phyloP scores from a whole-genome alignment of 37 sponge, comb jelly and placozoan species.

The Chondrosia reniformis region DNA sequence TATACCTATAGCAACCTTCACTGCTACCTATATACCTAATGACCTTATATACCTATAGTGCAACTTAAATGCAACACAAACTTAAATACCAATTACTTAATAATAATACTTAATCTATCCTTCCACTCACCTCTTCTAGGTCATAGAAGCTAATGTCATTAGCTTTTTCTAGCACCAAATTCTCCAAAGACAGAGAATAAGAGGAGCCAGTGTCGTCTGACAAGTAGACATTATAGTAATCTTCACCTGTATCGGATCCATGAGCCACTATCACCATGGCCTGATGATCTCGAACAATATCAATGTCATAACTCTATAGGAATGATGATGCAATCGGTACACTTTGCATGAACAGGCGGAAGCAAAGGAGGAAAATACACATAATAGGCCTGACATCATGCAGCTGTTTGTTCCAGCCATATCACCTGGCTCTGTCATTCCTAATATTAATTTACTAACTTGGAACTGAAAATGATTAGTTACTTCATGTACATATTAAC shows the following conservation, averaged over 20 bases:
- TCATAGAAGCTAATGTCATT: neutral
- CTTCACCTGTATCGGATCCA: neutral
- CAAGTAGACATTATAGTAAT: constrained; percentile 62
- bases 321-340: neutral
- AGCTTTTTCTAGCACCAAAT: neutral
- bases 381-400: too few species aligned
- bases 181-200: constrained; percentile 58
- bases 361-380: neutral
- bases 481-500: too few species aligned
- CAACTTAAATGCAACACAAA: neutral
- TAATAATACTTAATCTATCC: neutral
- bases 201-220: constrained; percentile 61
- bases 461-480: too few species aligned
- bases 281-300: constrained; percentile 33
- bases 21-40: neutral
- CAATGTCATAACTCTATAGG: constrained; percentile 43
- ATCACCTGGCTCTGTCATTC: too few species aligned
- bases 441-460: too few species aligned
- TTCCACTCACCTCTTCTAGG: constrained; percentile 12
- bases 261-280: constrained; percentile 67
- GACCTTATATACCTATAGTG: neutral
- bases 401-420: too few species aligned
- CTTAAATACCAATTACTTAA: neutral
- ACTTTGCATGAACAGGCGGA: neutral
- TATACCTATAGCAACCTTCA: too few species aligned